Base-by-base conservation (phyloP, 2,113 vertebrate species). In the Actenoides lindsayi region DNA sequence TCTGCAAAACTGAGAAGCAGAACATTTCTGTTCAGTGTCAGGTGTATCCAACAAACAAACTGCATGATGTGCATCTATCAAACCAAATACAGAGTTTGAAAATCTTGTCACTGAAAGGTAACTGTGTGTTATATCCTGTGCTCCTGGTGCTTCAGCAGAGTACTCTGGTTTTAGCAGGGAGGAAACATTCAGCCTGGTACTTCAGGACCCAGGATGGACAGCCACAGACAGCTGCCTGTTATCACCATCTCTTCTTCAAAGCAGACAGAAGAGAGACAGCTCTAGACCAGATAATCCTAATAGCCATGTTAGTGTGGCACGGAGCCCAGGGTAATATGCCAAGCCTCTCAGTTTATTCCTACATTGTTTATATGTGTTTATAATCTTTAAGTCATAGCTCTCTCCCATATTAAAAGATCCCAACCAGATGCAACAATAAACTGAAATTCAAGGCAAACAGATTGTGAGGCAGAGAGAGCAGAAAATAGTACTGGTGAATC, bases 361-460 rank as follows among this genome's bases (percentile, higher is more conserved):
- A 4, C 62, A n/a, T 56, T 90, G 83, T 93, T 90, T 94, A 67
- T 90, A 4, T 14, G 11, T 91, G 62, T 89, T 87, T 89, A 39
- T 82, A 53, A 71, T 87, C 83, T 69, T 84, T 56, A 81, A 90
- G 74, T 65, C 89, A 69, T 51, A 69, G 81, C 60, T 12, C 92
- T 75, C 56, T 73, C 57, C 65, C 16, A 2, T 76, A 18, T 13
- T 73, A 71, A 89, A 93, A 82, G 69, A 92, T 87, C 77, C 57
- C 44, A 79, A 76, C 84, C 56, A 93, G 68, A 83, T 82, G 83
- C 74, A 92, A 86, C 56, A 92, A 95, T 93, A 86, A 95, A 82
- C 69, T 65, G 88, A 73, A 94, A 94, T 87, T 92, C 53, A 23
- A 92, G 88, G 83, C 71, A 86, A 91, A 84, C 82, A 96, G 87